Conservation (phyloP, 2,113 vertebrate species). For the Zosterops pallidus region DNA sequence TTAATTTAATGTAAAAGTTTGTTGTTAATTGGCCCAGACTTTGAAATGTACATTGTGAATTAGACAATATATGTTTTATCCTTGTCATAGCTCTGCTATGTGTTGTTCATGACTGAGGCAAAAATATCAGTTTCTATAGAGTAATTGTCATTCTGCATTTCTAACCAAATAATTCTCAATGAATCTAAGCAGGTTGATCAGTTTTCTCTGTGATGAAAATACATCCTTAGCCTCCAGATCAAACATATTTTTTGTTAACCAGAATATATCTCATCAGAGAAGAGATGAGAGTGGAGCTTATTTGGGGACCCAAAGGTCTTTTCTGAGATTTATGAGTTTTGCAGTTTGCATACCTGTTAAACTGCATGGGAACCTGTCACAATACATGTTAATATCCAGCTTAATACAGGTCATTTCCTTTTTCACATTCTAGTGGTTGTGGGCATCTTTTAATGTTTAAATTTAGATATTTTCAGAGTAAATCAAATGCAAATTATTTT, state of each 20-base stretch:
- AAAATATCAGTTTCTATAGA: not conserved
- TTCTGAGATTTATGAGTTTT: not conserved
- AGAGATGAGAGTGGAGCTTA: not conserved
- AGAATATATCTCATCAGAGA: not conserved
- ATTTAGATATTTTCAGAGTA: not conserved
- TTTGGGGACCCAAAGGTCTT: not conserved
- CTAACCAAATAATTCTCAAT: not conserved
- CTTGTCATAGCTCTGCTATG: fast-evolving
- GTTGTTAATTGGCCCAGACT: not conserved
- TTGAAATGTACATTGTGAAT: not conserved
- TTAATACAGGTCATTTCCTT: not conserved
- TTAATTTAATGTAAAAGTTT: not conserved
- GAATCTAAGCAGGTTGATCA: not conserved
- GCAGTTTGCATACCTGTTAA: not conserved
- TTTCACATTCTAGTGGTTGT: not conserved
- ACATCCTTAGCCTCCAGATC: not conserved
- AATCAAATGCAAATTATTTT: not conserved
- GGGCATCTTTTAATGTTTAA: not conserved
- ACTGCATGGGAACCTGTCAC: not conserved
- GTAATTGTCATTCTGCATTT: not conserved
- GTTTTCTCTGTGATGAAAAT: not conserved
- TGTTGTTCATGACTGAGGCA: not conserved
- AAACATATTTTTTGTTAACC: not conserved
- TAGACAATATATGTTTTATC: not conserved
- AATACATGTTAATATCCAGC: not conserved